phyloP scores from a whole-genome alignment of 2,797 vertebrate species.

The Etheostoma nigrum region DNA sequence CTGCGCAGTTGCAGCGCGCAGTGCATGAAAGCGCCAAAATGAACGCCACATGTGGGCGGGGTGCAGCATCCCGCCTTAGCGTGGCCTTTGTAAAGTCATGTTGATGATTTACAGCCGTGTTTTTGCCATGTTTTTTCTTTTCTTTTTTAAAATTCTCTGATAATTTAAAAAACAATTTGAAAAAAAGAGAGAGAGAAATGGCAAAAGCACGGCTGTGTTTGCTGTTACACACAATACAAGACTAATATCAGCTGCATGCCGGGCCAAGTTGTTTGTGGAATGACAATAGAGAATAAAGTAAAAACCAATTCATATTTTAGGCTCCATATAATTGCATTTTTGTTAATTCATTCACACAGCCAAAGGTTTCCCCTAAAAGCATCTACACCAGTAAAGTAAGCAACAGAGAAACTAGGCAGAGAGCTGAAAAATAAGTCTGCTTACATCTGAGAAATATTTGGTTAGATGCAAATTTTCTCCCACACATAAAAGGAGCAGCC shows the following conservation, averaged over 20 bases:
- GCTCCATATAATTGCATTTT: background rate
- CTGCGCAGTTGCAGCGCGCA: slow-evolving; percentile 52
- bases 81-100: background rate
- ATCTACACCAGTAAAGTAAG: background rate
- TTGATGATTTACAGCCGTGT: slow-evolving; percentile 17
- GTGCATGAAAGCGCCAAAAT: rapidly evolving
- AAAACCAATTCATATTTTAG: background rate
- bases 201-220: background rate
- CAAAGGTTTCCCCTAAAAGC: background rate
- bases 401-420: background rate
- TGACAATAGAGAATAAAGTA: background rate
- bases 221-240: background rate
- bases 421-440: background rate
- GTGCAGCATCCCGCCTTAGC: slow-evolving; percentile 46
- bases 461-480: slow-evolving; percentile 11
- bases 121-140: background rate
- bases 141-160: background rate
- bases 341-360: background rate
- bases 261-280: background rate
- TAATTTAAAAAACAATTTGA: no score
- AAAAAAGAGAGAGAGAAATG: no score
- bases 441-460: slow-evolving; percentile 8
- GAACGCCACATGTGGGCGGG: slow-evolving; percentile 31
- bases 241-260: background rate
- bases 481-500: slow-evolving; percentile 22